Conservation (phyloP, 2,888 invertebrate genomes). For the Plutella xylostella region DNA sequence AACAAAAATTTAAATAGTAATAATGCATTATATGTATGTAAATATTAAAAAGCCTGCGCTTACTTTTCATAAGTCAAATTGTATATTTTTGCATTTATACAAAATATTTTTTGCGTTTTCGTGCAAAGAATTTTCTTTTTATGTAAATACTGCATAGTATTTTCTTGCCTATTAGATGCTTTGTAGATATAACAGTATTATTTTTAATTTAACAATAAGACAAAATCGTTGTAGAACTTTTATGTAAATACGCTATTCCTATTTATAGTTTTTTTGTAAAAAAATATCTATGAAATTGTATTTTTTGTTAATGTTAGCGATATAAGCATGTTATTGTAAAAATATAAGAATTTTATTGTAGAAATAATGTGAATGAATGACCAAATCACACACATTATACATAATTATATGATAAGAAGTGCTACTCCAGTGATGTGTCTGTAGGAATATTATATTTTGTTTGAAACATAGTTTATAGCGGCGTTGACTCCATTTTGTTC, state of each 20-base stretch:
- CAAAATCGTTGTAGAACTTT: not conserved
- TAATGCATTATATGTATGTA: not conserved
- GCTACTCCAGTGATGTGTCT: slow-evolving; percentile 32
- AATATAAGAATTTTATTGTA: slow-evolving; percentile 4
- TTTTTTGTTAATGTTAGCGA: not conserved
- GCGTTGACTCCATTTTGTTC: slow-evolving; percentile 56
- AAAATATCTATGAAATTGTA: not conserved
- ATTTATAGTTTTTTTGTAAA: not conserved
- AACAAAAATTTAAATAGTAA: not conserved
- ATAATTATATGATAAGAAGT: slow-evolving; percentile 15
- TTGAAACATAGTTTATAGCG: slow-evolving; percentile 62
- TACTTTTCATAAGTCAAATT: not conserved
- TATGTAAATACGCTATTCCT: slow-evolving; percentile 1
- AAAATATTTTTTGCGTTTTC: slow-evolving; percentile 8
- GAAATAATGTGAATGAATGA: slow-evolving; percentile 31
- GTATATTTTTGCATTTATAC: slow-evolving; percentile 17
- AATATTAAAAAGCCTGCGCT: too few species aligned
- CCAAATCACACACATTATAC: slow-evolving; percentile 37
- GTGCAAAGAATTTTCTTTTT: slow-evolving; percentile 17
- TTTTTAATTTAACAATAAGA: slow-evolving; percentile 1
- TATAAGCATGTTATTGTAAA: slow-evolving; percentile 13
- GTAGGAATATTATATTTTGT: slow-evolving; percentile 46
- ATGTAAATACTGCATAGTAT: slow-evolving; percentile 16
- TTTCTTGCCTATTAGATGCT: slow-evolving; percentile 11
- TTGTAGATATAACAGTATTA: slow-evolving; percentile 13